Base-by-base conservation (phyloP, 1,140 invertebrate species). In the Apis cerana region DNA sequence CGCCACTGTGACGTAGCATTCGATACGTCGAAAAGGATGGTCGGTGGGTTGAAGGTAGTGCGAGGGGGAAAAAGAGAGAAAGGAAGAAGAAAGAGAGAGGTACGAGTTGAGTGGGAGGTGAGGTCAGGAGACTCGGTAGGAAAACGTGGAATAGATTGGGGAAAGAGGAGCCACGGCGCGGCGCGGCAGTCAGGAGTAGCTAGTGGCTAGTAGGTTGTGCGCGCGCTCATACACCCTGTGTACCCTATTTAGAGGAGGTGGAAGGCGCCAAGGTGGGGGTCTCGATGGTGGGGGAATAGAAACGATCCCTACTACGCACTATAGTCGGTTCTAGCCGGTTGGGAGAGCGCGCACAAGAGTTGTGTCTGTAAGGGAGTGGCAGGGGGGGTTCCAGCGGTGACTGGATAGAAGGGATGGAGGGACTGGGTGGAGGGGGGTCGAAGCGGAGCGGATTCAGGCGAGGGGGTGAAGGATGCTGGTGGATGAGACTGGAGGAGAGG, bases 1-100 rank as follows among this genome's bases (percentile, higher is more conserved):
- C 88, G 84, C 87, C 86, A 84, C 80, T 86, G 91, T 92, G 91
- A 91, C 90, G 90, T 92, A 92, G 92, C 90, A 93, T 93, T 94
- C 93, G 92, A 93, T 94, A 94, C 91, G 90, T 90, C 86, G 89
- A 88, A 77, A 81, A 85, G 84, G 86, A 68, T 87, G 90, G 88
- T 89, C 61, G 87, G 82, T 81, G 86, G 79, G 84, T 43, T 52
- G 84, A 80, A 72, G 82, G 89, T 83, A 86, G 85, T 69, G 71
- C 76, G 43, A 50, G 59, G 17, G 13, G 21, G 61, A 68, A 70
- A 52, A 69, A 82, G 68, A 71, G 71, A 19, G n/a, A 33, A 43
- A 54, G 43, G 52, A 50, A 52, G 58, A 62, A 72, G 72, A 67
- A 80, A 43, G 33, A 43, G 82, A 80, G 61, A 81, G 52, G 15